phyloP scores from a whole-genome alignment of 2,888 invertebrate genomes.

The Dolomedes plantarius region DNA sequence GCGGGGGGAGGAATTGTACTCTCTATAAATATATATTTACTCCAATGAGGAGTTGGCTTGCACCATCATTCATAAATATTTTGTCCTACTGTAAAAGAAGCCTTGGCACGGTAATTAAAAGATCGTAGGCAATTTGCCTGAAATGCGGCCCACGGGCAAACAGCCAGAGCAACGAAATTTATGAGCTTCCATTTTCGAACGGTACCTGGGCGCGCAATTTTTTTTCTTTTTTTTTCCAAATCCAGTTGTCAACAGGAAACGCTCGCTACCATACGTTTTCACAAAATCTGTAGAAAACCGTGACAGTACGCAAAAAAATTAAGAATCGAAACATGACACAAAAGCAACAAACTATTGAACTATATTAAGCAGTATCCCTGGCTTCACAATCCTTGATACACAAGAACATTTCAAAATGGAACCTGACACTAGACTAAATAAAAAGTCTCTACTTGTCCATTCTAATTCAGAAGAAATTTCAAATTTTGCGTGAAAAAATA shows the following conservation, averaged over 20 bases:
- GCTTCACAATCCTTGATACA: too few relatives aligned
- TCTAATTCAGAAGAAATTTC: too few relatives aligned
- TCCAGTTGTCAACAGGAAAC: constrained; percentile 2
- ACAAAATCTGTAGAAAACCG: too few relatives aligned
- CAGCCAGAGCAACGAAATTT: constrained; percentile 60
- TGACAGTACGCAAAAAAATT: too few relatives aligned
- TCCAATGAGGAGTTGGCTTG: constrained; percentile 41
- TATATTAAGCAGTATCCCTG: too few relatives aligned
- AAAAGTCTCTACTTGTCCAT: too few relatives aligned
- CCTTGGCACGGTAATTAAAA: constrained; percentile 68
- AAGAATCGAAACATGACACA: too few relatives aligned
- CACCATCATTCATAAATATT: constrained; percentile 70
- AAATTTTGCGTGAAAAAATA: too few relatives aligned
- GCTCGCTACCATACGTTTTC: too few relatives aligned
- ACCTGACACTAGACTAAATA: too few relatives aligned
- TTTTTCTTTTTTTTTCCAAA: not conserved
- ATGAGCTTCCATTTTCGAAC: constrained; percentile 62
- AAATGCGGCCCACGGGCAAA: constrained; percentile 34
- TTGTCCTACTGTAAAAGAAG: constrained; percentile 54
- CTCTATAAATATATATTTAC: constrained; percentile 61
- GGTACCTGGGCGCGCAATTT: not conserved
- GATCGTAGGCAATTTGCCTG: constrained; percentile 70
- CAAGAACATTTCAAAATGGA: too few relatives aligned
- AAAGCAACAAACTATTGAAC: too few relatives aligned
- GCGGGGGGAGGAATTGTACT: constrained; percentile 18